Conservation (phyloP, 2,797 vertebrate species). For the Amniataba percoides region DNA sequence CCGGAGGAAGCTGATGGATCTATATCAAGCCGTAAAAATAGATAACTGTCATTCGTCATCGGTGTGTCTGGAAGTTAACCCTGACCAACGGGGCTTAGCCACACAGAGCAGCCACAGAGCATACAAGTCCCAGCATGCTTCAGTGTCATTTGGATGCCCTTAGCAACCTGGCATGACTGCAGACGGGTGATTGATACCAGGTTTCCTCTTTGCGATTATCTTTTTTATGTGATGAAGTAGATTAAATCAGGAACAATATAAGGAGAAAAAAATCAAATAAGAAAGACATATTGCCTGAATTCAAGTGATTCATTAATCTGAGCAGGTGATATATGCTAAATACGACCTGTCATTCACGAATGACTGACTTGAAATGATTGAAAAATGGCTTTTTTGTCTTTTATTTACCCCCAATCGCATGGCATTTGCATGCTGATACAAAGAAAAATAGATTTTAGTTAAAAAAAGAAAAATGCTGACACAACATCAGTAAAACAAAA, state of each 20-base stretch:
- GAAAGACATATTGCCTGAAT: conserved; percentile 46
- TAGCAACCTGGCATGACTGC: conserved; percentile 61
- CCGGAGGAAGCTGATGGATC: conserved; percentile 75
- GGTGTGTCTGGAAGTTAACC: conserved; percentile 71
- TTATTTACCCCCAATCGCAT: conserved; percentile 22
- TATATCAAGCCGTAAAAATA: conserved; percentile 78
- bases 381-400: conserved; percentile 31
- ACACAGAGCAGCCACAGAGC: conserved; percentile 46
- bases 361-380: conserved; percentile 34
- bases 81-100: conserved; percentile 69
- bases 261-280: conserved; percentile 44
- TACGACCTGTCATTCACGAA: conserved; percentile 43
- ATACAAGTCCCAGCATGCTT: conserved; percentile 77
- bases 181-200: conserved; percentile 62
- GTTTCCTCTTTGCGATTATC: conserved; percentile 53
- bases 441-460: not conserved
- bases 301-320: conserved; percentile 53
- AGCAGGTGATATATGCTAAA: conserved; percentile 38
- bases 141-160: conserved; percentile 73
- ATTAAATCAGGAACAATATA: conserved; percentile 61
- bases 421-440: not conserved
- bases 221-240: conserved; percentile 59
- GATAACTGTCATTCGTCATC: conserved; percentile 82
- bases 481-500: too few species aligned
- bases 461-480: not conserved